Conservation (phyloP, 2,113 vertebrate species). For the Nannospalax galili region DNA sequence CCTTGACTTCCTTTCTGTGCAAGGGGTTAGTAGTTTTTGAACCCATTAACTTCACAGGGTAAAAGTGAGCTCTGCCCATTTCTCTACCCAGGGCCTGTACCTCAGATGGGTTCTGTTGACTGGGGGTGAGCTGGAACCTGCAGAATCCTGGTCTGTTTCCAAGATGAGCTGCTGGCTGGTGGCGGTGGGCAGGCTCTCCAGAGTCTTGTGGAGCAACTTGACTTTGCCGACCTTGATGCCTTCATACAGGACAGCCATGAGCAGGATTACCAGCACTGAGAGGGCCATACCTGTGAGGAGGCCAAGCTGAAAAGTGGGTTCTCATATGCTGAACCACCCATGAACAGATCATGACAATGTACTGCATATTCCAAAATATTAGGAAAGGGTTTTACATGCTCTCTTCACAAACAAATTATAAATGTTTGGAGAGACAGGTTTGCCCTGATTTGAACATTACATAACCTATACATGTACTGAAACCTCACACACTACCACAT, state of each 20-base stretch:
- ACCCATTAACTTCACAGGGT: slow-evolving; percentile 39
- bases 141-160: slow-evolving; percentile 57
- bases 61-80: background rate
- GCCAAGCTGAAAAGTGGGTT: background rate
- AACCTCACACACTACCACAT: background rate
- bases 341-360: background rate
- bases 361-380: background rate
- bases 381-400: background rate
- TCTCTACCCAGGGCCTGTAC: slow-evolving; percentile 28
- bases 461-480: background rate
- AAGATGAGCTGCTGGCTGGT: slow-evolving; percentile 76
- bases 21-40: background rate
- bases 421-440: background rate
- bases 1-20: background rate
- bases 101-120: slow-evolving; percentile 15
- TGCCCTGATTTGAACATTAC: background rate
- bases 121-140: background rate
- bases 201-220: slow-evolving; percentile 81
- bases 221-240: slow-evolving; percentile 92
- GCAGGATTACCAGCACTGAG: slow-evolving; percentile 91
- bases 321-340: background rate
- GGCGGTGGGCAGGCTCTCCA: slow-evolving; percentile 53
- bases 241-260: slow-evolving; percentile 93
- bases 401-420: background rate
- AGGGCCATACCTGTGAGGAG: slow-evolving; percentile 90